Base-by-base conservation (phyloP, 92 coral and sea anemone species). In the Umimayanthus chanpuru region DNA sequence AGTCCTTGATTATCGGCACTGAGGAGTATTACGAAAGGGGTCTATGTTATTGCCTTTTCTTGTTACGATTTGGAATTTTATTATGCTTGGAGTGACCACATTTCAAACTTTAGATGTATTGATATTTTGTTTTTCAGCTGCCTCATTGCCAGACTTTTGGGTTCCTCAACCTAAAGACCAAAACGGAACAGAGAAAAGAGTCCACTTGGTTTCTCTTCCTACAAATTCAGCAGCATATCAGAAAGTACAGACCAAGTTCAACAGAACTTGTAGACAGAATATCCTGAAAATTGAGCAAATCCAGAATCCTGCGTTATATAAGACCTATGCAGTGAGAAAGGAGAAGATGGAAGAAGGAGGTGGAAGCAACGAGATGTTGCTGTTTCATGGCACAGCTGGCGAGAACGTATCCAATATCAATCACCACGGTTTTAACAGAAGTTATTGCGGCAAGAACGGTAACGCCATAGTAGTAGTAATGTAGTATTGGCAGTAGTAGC, bases 291-390 rank as follows among this genome's bases (percentile, higher is more conserved):
- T 92, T 41, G 89, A 90, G 26, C 84, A 90, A 81, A 88, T 90
- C 28, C 96, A 94, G 75, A 94, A 92, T 64, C 93, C 93, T 36
- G 79, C 86, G 61, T 65, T 89, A 58, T 92, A 66, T 73, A 90
- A 90, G 64, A 70, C 81, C 28, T 94, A 90, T 23, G 90, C 92
- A 14, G 67, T 89, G 15, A 89, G 80, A 23, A 92, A 80, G 77
- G 89, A 88, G n/a, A 79, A 88, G 79, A 90, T 92, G 94, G 96
- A 92, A 18, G 94, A 92, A n/a, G 75, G 82, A 39, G 58, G 20
- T 1, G 58, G 58, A 53, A 53, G 58, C 58, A 53, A 53, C 58
- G 58, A 53, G 58, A 53, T 53, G 58, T 53, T 18, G 50, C 11
- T 47, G 1, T 47, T 47, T 47, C 50, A 47, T 47, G 50, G 50